Evolutionary conservation across 92 coral and sea anemone genomes (phyloP), one percentile per base, ranked within the genome.

Genomic region (Zoanthus gigantus): DNA sequence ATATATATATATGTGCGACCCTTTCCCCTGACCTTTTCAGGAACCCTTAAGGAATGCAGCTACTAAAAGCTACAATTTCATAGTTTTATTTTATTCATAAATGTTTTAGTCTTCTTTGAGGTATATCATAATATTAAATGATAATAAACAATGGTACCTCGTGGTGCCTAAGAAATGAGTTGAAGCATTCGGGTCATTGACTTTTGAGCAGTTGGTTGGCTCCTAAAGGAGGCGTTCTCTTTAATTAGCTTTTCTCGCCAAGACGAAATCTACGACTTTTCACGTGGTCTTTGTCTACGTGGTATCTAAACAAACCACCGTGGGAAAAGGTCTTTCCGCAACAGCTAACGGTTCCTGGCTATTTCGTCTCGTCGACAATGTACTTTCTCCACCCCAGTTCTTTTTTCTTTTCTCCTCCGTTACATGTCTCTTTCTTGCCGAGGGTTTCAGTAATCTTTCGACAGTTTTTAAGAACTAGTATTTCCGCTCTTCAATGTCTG

Each of bases 151-250:
- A 50, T 71, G 81, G 78, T 84, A 84, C 66, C 77, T 72, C 29
- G 89, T 86, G 83, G 74, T 86, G 75, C 89, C 79, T 75, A 74
- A 50, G 89, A 71, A 47, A 71, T 86, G 86, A 87, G 86, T 79
- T 87, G 90, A 87, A 87, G 85, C 86, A 79, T 87, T 87, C 61
- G 86, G 91, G 87, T 81, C 91, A 69, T 28, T 69, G 74, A 88
- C 91, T 88, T 88, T 88, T 77, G 92, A 83, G 88, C 92, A 89
- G 68, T 89, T 89, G 91, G 91, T 88, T 88, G 91, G 91, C 91
- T 88, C 91, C 88, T 88, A 82, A 88, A 88, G 87, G 87, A 82
- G 78, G 83, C 83, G 71, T 82, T 82, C 7, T 73, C 69, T 88
- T 80, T 50, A 88, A 88, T 80, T 88, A 77, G 83, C 91, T 72